Evolutionary conservation across 2,113 vertebrate genomes (phyloP).

Genomic region (Atractosteus spatula): DNA sequence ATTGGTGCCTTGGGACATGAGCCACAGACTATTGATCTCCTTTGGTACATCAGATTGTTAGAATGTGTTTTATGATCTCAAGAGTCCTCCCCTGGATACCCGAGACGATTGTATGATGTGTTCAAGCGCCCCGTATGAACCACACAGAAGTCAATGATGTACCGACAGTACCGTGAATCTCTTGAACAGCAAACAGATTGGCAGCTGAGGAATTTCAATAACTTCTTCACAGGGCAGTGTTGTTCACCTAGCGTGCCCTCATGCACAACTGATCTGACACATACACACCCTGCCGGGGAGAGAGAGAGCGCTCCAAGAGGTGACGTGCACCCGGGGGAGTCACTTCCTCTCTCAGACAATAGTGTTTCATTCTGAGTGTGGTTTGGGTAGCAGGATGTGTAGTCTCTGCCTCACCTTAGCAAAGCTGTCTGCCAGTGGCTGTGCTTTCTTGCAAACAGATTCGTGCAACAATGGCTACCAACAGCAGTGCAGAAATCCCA

Average conservation of each 20-base stretch:
- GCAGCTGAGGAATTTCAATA: background rate
- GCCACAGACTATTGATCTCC: too few species aligned
- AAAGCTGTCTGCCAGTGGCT: slow-evolving; percentile 8
- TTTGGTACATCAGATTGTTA: too few species aligned
- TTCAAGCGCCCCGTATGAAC: too few species aligned
- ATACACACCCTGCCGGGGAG: background rate
- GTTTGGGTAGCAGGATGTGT: slow-evolving; percentile 40
- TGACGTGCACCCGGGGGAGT: slow-evolving; percentile 14
- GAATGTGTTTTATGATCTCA: too few species aligned
- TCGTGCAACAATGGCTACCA: slow-evolving; percentile 7
- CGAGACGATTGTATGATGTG: too few species aligned
- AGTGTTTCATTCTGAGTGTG: slow-evolving; percentile 33
- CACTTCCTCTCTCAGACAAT: slow-evolving; percentile 38
- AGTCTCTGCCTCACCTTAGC: slow-evolving; percentile 26
- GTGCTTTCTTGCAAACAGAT: background rate
- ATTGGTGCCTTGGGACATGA: too few species aligned
- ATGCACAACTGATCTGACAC: background rate
- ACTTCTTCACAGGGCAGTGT: too few species aligned
- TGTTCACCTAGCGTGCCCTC: too few species aligned
- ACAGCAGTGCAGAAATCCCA: slow-evolving; percentile 28
- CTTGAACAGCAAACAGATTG: background rate
- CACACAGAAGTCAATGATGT: background rate
- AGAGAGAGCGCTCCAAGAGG: background rate
- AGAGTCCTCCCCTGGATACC: too few species aligned
- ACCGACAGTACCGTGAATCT: too few species aligned